Percentiles rank a stretch among this genome's conserved stretches.
Evolutionary conservation across 2,888 invertebrate species (phyloP).

Genomic region (Chymomyza caudatula): DNA sequence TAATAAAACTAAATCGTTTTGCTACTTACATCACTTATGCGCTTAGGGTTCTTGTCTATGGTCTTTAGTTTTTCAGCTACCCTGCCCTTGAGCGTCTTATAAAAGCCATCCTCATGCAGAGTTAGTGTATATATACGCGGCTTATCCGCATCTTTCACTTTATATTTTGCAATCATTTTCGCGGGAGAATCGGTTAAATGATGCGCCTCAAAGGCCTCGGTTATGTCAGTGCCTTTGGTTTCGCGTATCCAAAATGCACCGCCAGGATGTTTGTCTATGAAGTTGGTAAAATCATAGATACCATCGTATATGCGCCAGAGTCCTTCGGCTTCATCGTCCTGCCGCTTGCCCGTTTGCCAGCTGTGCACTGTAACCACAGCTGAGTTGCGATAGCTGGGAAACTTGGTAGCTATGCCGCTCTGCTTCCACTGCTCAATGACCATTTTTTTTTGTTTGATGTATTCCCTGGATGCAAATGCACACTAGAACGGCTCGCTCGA

Average conservation of each 20-base stretch:
- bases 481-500: background rate
- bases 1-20: background rate
- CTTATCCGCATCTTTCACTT: constrained; percentile 81
- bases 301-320: constrained; percentile 87
- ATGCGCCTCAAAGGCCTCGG: constrained; percentile 87
- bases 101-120: constrained; percentile 86
- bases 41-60: constrained; percentile 77
- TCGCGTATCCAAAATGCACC: constrained; percentile 86
- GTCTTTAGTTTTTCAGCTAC: constrained; percentile 80
- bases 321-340: constrained; percentile 86
- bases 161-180: constrained; percentile 83
- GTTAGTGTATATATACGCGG: constrained; percentile 86
- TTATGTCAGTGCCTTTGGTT: constrained; percentile 88
- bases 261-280: constrained; percentile 90
- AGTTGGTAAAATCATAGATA: constrained; percentile 91
- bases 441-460: constrained; percentile 40
- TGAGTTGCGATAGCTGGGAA: constrained; percentile 75
- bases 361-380: constrained; percentile 68
- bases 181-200: constrained; percentile 82
- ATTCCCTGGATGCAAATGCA: background rate
- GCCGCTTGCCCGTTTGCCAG: constrained; percentile 83
- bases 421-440: constrained; percentile 72
- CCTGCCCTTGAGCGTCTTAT: constrained; percentile 83
- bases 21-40: constrained; percentile 74
- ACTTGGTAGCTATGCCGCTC: constrained; percentile 74